Conservation (phyloP, 2,888 invertebrate genomes). For the Amphipoea oculea region DNA sequence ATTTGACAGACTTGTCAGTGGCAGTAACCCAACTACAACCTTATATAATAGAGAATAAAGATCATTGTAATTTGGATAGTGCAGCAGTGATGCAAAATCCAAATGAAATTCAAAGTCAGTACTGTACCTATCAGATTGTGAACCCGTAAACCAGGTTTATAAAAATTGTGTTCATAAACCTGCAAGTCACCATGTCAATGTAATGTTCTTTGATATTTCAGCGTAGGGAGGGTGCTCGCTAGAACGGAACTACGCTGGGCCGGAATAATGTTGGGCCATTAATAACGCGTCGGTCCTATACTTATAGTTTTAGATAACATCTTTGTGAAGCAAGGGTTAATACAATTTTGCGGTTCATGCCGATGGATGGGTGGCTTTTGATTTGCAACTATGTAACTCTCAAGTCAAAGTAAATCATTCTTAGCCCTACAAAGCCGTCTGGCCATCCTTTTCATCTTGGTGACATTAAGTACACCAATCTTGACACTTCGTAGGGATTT, state of each 20-base stretch:
- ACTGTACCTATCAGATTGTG: background rate
- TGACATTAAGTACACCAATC: background rate
- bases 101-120: background rate
- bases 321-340: constrained; percentile 7
- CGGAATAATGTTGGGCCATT: constrained; percentile 23
- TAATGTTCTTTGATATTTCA: constrained; percentile 51
- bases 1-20: background rate
- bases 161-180: constrained; percentile 6
- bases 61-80: no score
- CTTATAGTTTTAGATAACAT: constrained; percentile 30
- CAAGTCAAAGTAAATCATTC: background rate
- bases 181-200: constrained; percentile 31
- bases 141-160: background rate
- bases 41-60: no score
- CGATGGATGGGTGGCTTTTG: background rate
- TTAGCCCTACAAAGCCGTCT: background rate
- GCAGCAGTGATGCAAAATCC: no score
- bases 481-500: constrained; percentile 4
- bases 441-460: background rate
- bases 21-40: background rate
- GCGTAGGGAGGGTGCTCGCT: constrained; percentile 45
- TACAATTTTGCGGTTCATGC: constrained; percentile 3
- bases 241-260: constrained; percentile 32
- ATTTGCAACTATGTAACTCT: background rate
- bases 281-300: constrained; percentile 36